A percentile compares a stretch with the other conserved stretches of the same genome.
Conservation (phyloP, 2,888 invertebrate species). For the Papilio elwesi region DNA sequence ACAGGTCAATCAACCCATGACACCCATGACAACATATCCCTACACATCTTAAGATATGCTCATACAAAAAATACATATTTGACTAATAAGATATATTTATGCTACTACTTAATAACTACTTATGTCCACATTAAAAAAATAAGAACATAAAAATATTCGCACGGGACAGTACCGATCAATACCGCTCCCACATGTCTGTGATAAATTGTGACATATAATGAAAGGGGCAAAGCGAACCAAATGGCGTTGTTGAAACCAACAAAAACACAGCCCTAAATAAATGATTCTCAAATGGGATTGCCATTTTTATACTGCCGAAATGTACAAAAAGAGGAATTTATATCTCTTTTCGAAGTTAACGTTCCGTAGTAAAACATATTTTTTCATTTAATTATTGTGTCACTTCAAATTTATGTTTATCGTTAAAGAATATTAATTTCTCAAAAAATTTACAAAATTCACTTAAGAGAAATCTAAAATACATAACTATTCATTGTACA, state of each 20-base stretch:
- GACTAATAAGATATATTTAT: neutral
- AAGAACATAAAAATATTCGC: neutral
- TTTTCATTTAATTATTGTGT: too few species aligned
- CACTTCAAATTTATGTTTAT: too few species aligned
- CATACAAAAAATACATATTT: too few species aligned
- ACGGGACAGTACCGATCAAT: slow-evolving; percentile 1
- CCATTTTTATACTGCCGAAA: slow-evolving; percentile 10
- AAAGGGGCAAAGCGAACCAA: slow-evolving; percentile 31
- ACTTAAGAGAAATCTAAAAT: too few species aligned
- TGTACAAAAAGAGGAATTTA: slow-evolving; percentile 13
- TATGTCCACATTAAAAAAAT: neutral
- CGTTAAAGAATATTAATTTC: too few species aligned
- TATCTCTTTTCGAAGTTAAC: neutral
- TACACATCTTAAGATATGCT: too few species aligned
- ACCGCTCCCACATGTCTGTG: slow-evolving; percentile 11
- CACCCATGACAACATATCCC: too few species aligned
- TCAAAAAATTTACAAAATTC: too few species aligned
- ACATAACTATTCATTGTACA: too few species aligned
- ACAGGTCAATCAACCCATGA: too few species aligned
- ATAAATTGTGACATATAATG: slow-evolving; percentile 30
- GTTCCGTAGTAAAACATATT: too few species aligned
- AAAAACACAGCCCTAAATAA: slow-evolving; percentile 30
- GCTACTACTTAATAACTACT: neutral
- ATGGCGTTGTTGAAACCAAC: slow-evolving; percentile 26
- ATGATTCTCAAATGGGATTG: slow-evolving; percentile 26